phyloP scores from a whole-genome alignment of 2,888 invertebrate species.

The Morinoia aosen region DNA sequence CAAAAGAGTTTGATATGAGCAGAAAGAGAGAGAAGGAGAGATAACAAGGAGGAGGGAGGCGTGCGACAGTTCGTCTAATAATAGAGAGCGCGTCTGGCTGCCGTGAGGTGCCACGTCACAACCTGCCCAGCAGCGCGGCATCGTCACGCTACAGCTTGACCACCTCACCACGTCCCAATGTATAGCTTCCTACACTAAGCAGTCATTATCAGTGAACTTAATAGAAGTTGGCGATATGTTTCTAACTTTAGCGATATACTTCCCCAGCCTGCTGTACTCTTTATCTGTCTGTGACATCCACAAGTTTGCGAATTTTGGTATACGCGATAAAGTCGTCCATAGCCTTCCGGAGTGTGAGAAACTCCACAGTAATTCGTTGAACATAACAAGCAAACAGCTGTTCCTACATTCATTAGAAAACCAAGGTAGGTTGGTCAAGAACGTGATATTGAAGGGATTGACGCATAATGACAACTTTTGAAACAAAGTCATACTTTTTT shows the following conservation, averaged over 20 bases:
- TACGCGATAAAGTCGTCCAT: too few species aligned
- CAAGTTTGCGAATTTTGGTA: too few species aligned
- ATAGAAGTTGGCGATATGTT: background rate
- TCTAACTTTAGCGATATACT: background rate
- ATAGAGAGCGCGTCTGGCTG: slow-evolving; percentile 35
- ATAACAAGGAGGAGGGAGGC: slow-evolving; percentile 38
- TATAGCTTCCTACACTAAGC: background rate
- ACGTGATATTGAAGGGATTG: too few species aligned
- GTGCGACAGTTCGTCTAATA: slow-evolving; percentile 39
- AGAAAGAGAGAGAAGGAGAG: slow-evolving; percentile 55
- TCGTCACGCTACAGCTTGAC: background rate
- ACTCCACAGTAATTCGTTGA: too few species aligned
- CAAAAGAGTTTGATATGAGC: background rate
- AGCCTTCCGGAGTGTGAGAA: too few species aligned
- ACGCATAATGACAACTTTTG: too few species aligned
- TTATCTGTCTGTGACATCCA: background rate
- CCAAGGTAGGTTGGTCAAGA: too few species aligned
- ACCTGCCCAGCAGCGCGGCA: background rate
- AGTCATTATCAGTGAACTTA: background rate
- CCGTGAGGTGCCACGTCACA: background rate
- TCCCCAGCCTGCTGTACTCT: background rate
- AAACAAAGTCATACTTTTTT: too few species aligned
- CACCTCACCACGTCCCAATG: background rate
- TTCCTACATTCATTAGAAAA: too few species aligned
- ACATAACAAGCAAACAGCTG: too few species aligned